Conservation (phyloP, 2,113 vertebrate genomes). For the Gymnogyps californianus region DNA sequence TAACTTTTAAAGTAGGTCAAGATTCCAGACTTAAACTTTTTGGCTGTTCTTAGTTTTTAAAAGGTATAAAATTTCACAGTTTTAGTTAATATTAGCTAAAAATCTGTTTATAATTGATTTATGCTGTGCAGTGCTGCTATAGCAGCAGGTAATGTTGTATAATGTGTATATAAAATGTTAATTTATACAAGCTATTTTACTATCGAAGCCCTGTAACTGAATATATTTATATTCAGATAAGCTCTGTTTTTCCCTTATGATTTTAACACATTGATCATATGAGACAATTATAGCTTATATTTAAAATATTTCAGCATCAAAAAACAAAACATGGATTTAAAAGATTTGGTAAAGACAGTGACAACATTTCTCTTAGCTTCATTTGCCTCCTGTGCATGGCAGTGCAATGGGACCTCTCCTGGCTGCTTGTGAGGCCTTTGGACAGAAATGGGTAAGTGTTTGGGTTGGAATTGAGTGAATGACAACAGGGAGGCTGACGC, state of each 20-base stretch:
- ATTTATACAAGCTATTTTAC: background rate
- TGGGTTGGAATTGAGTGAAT: background rate
- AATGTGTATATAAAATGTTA: background rate
- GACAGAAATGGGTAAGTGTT: background rate
- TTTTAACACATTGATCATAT: background rate
- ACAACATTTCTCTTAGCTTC: background rate
- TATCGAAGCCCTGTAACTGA: background rate
- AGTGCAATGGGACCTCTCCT: background rate
- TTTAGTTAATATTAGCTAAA: background rate
- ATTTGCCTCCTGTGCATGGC: background rate
- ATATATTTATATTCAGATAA: background rate
- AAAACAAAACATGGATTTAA: background rate
- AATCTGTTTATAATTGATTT: background rate
- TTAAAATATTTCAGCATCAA: background rate
- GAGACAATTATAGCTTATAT: background rate
- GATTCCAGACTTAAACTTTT: background rate
- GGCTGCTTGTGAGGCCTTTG: background rate
- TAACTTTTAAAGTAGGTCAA: background rate
- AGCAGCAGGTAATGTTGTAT: background rate
- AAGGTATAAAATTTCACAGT: background rate
- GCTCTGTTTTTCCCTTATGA: background rate
- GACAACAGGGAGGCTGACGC: background rate
- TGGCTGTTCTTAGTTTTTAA: background rate
- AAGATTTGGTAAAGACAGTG: background rate
- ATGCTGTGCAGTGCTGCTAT: background rate